These are phyloP conservation scores for Scylla paramamosain DNA, from an alignment of 1,140 invertebrate species.

Conservation along the genomic window DNA sequence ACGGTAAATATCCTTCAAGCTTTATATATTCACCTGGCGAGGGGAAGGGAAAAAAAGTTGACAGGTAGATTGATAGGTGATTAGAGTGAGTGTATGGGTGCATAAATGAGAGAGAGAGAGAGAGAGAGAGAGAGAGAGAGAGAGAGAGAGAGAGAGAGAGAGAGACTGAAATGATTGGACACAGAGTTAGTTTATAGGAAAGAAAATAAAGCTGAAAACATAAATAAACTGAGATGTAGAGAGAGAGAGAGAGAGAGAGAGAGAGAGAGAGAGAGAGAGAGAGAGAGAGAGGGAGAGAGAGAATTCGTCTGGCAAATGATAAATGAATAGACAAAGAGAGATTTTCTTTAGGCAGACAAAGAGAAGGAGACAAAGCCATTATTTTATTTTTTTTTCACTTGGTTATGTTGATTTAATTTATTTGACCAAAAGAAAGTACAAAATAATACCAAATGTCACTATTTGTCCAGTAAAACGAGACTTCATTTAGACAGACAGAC, in stretches of 20 bases:
- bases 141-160: slow-evolving; percentile 65
- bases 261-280: slow-evolving; percentile 37
- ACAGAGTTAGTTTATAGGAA: slow-evolving; percentile 75
- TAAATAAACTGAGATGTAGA: slow-evolving; percentile 56
- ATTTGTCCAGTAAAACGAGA: too few relatives aligned
- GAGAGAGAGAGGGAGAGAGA: slow-evolving; percentile 35
- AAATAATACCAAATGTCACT: too few relatives aligned
- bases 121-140: slow-evolving; percentile 66
- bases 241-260: slow-evolving; percentile 48
- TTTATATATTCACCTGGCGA: not conserved
- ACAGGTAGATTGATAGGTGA: not conserved
- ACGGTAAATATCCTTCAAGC: not conserved
- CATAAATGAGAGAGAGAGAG: slow-evolving; percentile 37
- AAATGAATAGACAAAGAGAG: slow-evolving; percentile 52
- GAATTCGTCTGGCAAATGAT: not conserved
- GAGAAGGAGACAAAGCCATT: too few relatives aligned
- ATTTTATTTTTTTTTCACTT: too few relatives aligned
- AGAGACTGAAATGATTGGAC: slow-evolving; percentile 36
- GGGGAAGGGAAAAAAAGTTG: not conserved
- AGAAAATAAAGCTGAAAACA: slow-evolving; percentile 62
- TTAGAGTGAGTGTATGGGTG: not conserved
- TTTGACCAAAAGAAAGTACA: too few relatives aligned
- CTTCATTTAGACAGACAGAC: too few relatives aligned
- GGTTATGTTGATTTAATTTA: too few relatives aligned
- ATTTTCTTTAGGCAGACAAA: not conserved